A percentile compares a stretch with the other conserved stretches of the same genome.
Evolutionary conservation across 2,888 invertebrate species (phyloP).

Genomic region (Plutella xylostella): DNA sequence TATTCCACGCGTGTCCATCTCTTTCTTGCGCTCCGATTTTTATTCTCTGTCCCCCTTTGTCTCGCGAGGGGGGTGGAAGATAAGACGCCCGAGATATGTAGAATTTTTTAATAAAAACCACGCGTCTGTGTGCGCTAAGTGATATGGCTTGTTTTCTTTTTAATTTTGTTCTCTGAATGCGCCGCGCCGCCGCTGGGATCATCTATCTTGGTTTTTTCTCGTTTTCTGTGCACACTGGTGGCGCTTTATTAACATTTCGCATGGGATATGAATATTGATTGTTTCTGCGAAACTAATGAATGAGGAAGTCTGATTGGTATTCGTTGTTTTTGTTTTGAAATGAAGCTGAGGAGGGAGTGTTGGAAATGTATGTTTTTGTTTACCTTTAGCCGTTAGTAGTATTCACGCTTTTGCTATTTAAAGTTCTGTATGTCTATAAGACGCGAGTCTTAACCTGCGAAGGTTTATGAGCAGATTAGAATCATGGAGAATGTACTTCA

Average conservation of each 20-base stretch:
- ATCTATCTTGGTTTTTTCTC: conserved; percentile 51
- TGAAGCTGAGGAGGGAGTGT: conserved; percentile 25
- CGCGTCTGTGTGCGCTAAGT: conserved; percentile 67
- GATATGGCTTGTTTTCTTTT: conserved; percentile 68
- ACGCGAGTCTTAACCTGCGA: too few species aligned
- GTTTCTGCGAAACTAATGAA: conserved; percentile 54
- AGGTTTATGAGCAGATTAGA: too few species aligned
- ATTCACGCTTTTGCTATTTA: background rate
- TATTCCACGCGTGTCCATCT: conserved; percentile 48
- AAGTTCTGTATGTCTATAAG: background rate
- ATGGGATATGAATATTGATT: conserved; percentile 70
- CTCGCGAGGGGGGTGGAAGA: conserved; percentile 39
- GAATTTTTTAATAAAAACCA: conserved; percentile 64
- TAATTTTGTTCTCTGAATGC: conserved; percentile 63
- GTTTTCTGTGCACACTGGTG: conserved; percentile 26
- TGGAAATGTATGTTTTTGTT: background rate
- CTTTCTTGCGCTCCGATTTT: conserved; percentile 54
- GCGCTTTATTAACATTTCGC: conserved; percentile 55
- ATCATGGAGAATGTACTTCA: too few species aligned
- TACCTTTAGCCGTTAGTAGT: too few species aligned
- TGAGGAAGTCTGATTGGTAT: conserved; percentile 50
- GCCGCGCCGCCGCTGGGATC: conserved; percentile 42
- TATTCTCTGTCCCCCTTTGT: conserved; percentile 45
- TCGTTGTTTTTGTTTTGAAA: conserved; percentile 49
- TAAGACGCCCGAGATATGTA: conserved; percentile 63